Conservation (phyloP, 2,888 invertebrate genomes). For the Lycophotia porphyrea region DNA sequence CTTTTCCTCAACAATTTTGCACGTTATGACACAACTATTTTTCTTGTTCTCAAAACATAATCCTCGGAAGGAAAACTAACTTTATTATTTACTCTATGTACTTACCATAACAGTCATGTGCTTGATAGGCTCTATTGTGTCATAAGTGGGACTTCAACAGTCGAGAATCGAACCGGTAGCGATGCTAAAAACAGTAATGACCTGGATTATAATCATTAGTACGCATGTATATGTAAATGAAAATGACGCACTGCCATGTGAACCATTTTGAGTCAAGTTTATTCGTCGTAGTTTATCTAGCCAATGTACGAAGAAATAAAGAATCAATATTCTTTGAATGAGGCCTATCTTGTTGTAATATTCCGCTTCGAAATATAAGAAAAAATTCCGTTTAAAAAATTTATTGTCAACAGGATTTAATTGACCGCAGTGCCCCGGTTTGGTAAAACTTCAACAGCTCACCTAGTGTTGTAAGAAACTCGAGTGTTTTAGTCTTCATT, state of each 20-base stretch:
- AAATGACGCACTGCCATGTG: constrained; percentile 30
- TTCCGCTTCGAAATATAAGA: constrained; percentile 23
- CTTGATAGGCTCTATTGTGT: constrained; percentile 21
- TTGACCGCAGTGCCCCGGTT: not conserved
- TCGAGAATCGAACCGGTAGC: constrained; percentile 46
- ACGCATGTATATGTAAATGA: constrained; percentile 16
- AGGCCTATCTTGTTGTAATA: constrained; percentile 5
- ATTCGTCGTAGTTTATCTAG: constrained; percentile 37
- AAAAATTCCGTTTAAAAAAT: constrained; percentile 1
- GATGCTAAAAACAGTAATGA: constrained; percentile 23
- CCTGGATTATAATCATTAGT: constrained; percentile 27
- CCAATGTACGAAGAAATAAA: constrained; percentile 36
- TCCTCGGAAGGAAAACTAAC: constrained; percentile 43
- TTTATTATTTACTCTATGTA: constrained; percentile 43
- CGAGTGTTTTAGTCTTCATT: too few relatives aligned
- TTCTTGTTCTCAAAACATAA: constrained; percentile 41
- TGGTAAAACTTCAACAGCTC: not conserved
- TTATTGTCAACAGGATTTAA: not conserved
- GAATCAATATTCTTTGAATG: constrained; percentile 40
- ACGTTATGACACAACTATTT: constrained; percentile 27
- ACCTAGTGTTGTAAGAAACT: too few relatives aligned
- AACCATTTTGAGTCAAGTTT: constrained; percentile 25
- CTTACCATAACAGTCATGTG: constrained; percentile 4
- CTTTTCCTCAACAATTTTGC: constrained; percentile 55
- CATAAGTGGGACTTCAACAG: constrained; percentile 43